Evolutionary conservation across 92 coral and sea anemone species (phyloP).

Genomic region (Porites rus): DNA sequence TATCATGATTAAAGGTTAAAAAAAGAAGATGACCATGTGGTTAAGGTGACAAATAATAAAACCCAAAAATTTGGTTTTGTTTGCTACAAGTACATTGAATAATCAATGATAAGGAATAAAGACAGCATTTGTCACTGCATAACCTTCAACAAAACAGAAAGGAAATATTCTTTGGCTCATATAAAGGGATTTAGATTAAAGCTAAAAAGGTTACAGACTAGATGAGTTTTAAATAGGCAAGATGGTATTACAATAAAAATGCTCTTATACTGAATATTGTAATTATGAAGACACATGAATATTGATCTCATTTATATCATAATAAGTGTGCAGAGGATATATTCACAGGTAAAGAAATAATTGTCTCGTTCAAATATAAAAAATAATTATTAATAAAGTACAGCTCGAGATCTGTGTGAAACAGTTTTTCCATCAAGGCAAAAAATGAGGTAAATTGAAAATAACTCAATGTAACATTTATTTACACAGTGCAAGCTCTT

Average conservation of each 20-base stretch:
- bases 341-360: slow-evolving; percentile 1
- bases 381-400: neutral
- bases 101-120: slow-evolving; percentile 18
- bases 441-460: neutral
- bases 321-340: slow-evolving; percentile 13
- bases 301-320: slow-evolving; percentile 7
- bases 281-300: slow-evolving; percentile 12
- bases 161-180: neutral
- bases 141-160: neutral
- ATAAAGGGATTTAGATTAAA: neutral
- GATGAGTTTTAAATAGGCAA: slow-evolving; percentile 1
- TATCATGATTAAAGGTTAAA: slow-evolving; percentile 6
- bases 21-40: slow-evolving; percentile 36
- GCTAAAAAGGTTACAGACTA: slow-evolving; percentile 5
- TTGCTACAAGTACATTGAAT: neutral
- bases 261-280: neutral
- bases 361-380: neutral
- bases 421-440: slow-evolving; percentile 18
- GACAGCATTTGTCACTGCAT: neutral
- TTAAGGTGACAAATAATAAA: slow-evolving; percentile 27
- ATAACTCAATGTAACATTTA: slow-evolving; percentile 10
- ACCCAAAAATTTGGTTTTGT: slow-evolving; percentile 3
- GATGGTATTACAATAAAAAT: neutral
- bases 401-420: neutral
- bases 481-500: slow-evolving; percentile 21